Conservation (phyloP, 2,797 vertebrate genomes). For the Otolemur crassicaudatus region DNA sequence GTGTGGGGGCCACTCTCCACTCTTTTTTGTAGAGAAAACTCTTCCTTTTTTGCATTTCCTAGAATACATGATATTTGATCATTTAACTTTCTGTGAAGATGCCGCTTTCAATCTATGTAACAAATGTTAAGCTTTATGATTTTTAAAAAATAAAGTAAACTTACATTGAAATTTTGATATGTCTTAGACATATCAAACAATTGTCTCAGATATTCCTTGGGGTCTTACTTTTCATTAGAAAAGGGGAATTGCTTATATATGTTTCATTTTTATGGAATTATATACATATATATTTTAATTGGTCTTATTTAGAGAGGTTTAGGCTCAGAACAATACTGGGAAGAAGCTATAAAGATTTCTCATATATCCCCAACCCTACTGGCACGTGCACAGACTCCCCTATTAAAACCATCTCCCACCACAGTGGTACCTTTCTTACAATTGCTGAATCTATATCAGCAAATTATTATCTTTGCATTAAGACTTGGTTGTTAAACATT, state of each 20-base stretch:
- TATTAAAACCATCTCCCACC: not conserved
- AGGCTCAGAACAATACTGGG: not conserved
- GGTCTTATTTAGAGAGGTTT: not conserved
- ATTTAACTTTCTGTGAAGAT: not conserved
- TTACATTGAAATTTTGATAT: constrained; percentile 29
- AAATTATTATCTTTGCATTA: not conserved
- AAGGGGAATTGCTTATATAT: not conserved
- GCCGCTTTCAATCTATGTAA: not conserved
- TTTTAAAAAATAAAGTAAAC: constrained; percentile 26
- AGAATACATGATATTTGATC: not conserved
- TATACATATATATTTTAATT: not conserved
- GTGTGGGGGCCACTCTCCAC: not conserved
- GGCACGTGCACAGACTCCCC: not conserved
- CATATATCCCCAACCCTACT: not conserved
- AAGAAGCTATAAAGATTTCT: not conserved
- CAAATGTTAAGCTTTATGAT: not conserved
- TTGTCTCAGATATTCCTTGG: not conserved
- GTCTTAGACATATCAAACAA: not conserved
- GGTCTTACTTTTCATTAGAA: constrained; percentile 33
- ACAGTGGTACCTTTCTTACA: not conserved
- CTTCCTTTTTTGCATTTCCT: not conserved
- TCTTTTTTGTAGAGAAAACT: not conserved
- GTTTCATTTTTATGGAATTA: not conserved
- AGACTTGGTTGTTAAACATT: not conserved
- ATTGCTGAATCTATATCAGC: not conserved